Evolutionary conservation across 2,113 vertebrate species (phyloP).

Genomic region (Peromyscus californicus): DNA sequence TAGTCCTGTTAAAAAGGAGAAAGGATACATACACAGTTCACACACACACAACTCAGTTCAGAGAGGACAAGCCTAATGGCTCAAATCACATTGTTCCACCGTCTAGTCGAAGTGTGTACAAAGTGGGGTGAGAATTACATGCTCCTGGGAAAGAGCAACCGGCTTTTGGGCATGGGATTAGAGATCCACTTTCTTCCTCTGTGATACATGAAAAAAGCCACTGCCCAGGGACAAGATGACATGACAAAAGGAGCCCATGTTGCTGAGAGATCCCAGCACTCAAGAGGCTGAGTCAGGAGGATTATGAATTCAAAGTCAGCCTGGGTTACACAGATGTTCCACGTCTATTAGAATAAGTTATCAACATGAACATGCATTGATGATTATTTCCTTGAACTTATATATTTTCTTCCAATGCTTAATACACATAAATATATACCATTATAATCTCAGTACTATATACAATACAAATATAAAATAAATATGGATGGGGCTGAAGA

Average conservation of each 20-base stretch:
- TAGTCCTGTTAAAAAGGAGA: neutral
- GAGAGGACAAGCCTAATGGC: neutral
- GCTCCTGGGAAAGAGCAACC: constrained; percentile 40
- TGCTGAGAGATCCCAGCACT: neutral
- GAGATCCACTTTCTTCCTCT: neutral
- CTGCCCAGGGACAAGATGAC: neutral
- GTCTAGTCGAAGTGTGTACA: neutral
- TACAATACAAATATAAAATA: constrained; percentile 14
- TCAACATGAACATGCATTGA: neutral
- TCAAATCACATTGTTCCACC: neutral
- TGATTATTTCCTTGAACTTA: constrained; percentile 10
- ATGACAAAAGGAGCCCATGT: neutral
- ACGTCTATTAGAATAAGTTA: neutral
- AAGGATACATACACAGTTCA: neutral
- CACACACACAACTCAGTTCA: neutral
- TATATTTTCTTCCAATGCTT: constrained; percentile 34
- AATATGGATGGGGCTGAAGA: neutral
- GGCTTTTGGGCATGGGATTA: neutral
- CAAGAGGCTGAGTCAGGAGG: neutral
- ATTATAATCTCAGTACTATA: neutral
- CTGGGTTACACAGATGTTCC: neutral
- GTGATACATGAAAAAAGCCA: neutral
- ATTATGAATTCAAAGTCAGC: neutral
- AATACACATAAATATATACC: neutral
- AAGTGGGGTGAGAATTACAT: constrained; percentile 25